Percentiles rank a stretch among this genome's conserved stretches.
Conservation (phyloP, 2,888 invertebrate species). For the Melanargia galathea region DNA sequence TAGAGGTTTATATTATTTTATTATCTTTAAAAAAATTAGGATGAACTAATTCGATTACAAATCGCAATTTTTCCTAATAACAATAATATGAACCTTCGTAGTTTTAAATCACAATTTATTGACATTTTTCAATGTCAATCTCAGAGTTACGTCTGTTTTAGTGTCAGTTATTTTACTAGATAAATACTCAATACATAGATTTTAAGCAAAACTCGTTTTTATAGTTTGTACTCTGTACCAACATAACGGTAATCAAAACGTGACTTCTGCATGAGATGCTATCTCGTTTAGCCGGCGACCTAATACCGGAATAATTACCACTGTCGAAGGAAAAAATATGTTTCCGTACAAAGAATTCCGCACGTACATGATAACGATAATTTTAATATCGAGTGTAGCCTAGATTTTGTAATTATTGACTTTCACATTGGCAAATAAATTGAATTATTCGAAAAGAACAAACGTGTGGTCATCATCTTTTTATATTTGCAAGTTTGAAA, state of each 20-base stretch:
- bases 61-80: no score
- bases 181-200: background rate
- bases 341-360: constrained; percentile 23
- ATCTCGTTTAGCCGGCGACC: constrained; percentile 37
- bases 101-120: background rate
- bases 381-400: constrained; percentile 10
- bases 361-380: constrained; percentile 3
- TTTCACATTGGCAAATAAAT: background rate
- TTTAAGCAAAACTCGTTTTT: background rate
- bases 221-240: constrained; percentile 15
- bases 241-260: constrained; percentile 48
- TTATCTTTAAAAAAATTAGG: no score
- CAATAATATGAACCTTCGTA: no score
- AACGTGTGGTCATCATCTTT: background rate
- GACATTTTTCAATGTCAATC: background rate
- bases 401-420: constrained; percentile 9
- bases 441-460: background rate
- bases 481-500: background rate
- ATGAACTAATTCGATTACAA: no score
- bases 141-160: no score
- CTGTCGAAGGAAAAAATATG: constrained; percentile 29
- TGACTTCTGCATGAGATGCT: constrained; percentile 45
- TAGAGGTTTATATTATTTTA: no score
- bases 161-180: background rate
- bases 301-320: constrained; percentile 30